These are phyloP conservation scores for Cochlearius cochlearius DNA, from an alignment of 2,113 vertebrate genomes.

Conservation along the genomic window DNA sequence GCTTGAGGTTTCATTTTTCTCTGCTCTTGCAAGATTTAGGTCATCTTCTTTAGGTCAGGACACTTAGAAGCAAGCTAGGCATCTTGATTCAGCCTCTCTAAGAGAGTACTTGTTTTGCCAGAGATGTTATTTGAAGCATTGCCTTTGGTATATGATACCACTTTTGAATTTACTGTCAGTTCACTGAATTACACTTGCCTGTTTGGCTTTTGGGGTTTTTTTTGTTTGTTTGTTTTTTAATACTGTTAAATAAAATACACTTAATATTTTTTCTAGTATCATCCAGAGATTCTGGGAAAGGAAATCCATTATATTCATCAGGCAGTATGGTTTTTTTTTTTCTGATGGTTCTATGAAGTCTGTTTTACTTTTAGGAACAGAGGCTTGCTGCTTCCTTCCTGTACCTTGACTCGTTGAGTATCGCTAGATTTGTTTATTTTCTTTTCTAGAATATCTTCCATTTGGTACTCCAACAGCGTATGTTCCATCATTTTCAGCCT, in stretches of 20 bases:
- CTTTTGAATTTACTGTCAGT: neutral
- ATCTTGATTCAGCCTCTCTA: neutral
- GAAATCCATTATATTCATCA: neutral
- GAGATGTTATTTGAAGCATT: neutral
- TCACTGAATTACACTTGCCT: neutral
- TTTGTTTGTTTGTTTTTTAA: neutral
- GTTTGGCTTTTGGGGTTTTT: neutral
- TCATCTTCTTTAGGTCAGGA: neutral
- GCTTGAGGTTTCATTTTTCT: neutral
- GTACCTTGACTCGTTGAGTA: neutral
- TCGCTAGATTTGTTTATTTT: slow-evolving; percentile 1
- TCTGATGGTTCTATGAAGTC: neutral
- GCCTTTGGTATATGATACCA: neutral
- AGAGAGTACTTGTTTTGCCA: neutral
- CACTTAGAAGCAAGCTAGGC: neutral
- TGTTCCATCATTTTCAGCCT: neutral
- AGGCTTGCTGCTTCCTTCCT: neutral
- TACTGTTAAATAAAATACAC: neutral
- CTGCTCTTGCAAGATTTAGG: neutral
- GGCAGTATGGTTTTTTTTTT: neutral
- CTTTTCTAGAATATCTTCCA: neutral
- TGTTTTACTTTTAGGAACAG: neutral
- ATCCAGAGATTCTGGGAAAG: neutral
- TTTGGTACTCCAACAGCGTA: neutral
- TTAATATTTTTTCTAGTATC: neutral